Evolutionary conservation across 2,797 vertebrate genomes (phyloP), one percentile per base, ranked within the genome.

Genomic region (Chaetophractus vellerosus): DNA sequence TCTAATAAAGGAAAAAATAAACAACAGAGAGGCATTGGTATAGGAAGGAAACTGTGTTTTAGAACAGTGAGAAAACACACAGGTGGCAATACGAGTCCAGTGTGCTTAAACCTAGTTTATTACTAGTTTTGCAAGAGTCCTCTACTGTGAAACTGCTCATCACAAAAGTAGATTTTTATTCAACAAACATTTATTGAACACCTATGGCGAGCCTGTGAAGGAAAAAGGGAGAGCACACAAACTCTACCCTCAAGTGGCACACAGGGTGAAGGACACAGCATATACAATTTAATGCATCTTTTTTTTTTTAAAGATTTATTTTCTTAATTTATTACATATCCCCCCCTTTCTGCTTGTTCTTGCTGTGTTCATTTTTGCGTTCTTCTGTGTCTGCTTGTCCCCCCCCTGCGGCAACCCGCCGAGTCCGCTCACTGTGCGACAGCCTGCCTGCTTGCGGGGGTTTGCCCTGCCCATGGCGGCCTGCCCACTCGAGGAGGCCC

Each of bases 21-120:
- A 19, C 33, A 11, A 80, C 36, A 61, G 21, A 31, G 76, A 59
- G 36, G 64, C 41, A 83, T 5, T 76, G n/a, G 11, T 61, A 72
- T 0, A 75, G 45, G 76, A 94, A 76, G 68, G 76, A 92, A 81
- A 86, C 0, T 82, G 23, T 45, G 78, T 87, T 86, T 93, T 87
- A 64, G 2, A 71, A 48, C 11, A 87, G 10, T 45, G 16, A 63
- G 55, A 88, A 90, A 90, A 82, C 24, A 59, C 48, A 18, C 5
- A 61, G 15, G 64, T 85, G 52, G 15, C 15, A 92, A 28, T 45
- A 55, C 68, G 50, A 84, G 79, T 88, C 64, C 38, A 91, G 68
- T 72, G 78, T 80, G 16, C 19, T 78, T 86, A 75, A 74, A 76
- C 69, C 16, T 71, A 50, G 36, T 41, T 28, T 63, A 69, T 33